Evolutionary conservation across 2,113 vertebrate genomes (phyloP), one percentile per base, ranked within the genome.

Genomic region (Prochilodus magdalenae): DNA sequence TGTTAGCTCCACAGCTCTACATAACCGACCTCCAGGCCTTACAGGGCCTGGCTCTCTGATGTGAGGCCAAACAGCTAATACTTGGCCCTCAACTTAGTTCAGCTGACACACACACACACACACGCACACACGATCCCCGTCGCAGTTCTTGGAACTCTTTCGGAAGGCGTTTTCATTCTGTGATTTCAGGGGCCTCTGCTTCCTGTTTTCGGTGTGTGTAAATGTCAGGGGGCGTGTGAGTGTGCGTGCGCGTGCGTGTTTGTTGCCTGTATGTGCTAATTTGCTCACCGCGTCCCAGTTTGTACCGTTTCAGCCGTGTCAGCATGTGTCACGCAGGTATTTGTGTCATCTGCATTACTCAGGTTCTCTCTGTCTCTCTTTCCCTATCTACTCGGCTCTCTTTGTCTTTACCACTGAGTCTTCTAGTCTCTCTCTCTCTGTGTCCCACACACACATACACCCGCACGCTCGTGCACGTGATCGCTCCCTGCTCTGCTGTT

Each of bases 171-270:
- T 57, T 66, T 20, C 63, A 62, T 24, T 71, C 47, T 44, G 6
- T 15, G 66, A 75, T 77, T 74, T 60, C 33, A 60, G 49, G 72
- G 77, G 24, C 76, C 62, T 47, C 76, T 51, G 33, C 65, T 79
- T 85, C 80, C 76, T 85, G 80, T 83, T 85, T 72, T 66, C 18
- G 24, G n/a, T 49, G 59, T 69, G 57, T 60, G 22, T 47, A 77
- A 81, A 77, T 81, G 83, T 66, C 20, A 70, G 66, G 36, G 18
- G 36, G 36, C 7, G 36, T 36, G 36, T 26, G 30, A 65, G 59
- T 14, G 33, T 47, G 3, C 36, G 57, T 29, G 30, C 26, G 27
- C 40, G 6, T 16, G 10, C 60, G 16, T 55, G 30, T 20, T 47
- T 33, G 33, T 30, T 71, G 24, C 29, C 53, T 67, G 16, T 67